These are phyloP conservation scores for Drosophila lutescens DNA, from an alignment of 2,888 invertebrate genomes.

Conservation along the genomic window DNA sequence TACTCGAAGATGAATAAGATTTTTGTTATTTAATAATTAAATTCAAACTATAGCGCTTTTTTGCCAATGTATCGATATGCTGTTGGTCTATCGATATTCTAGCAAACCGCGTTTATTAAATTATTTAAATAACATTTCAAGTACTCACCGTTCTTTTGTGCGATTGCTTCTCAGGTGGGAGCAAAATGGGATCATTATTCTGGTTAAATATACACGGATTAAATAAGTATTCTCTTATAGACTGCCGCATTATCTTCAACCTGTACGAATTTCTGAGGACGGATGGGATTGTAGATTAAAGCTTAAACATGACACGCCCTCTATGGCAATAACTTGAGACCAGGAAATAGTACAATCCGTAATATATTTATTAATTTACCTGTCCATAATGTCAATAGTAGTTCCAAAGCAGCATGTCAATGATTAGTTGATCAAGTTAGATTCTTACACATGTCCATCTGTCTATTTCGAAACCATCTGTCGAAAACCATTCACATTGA, in stretches of 20 bases:
- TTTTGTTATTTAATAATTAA: no score
- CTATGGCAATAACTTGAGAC: neutral
- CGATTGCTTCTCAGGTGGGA: no score
- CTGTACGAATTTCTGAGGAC: neutral
- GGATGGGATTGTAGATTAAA: neutral
- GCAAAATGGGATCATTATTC: no score
- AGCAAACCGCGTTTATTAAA: no score
- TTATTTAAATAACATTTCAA: no score
- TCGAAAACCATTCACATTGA: neutral
- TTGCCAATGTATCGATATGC: no score
- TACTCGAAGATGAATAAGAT: no score
- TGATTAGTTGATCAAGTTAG: neutral
- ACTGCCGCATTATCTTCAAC: neutral
- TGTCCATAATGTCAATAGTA: neutral
- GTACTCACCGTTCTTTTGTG: no score
- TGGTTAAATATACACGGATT: no score
- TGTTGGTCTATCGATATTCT: no score
- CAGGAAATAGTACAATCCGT: neutral
- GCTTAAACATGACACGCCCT: neutral
- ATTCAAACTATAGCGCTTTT: no score
- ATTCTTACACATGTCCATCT: neutral
- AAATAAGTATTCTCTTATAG: no score
- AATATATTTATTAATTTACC: neutral
- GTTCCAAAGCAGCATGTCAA: neutral
- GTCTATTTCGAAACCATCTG: conserved; percentile 3